Evolutionary conservation across 2,797 vertebrate genomes (phyloP), one percentile per base, ranked within the genome.

Genomic region (Sebastes jordani): DNA sequence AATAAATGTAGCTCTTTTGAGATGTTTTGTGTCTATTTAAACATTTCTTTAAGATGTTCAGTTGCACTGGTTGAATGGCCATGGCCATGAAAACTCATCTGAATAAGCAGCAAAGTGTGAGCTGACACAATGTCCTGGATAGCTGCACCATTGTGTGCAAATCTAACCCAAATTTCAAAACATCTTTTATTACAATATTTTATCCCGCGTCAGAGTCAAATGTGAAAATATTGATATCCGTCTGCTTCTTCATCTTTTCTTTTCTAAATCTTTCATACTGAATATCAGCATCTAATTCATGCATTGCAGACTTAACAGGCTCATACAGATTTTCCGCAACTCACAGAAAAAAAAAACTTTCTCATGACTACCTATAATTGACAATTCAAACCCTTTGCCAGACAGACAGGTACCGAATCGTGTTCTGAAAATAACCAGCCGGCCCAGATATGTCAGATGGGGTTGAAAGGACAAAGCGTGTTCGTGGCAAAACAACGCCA

Each of bases 391-490:
- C 72, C 72, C 77, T 11, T 63, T 2, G 0, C 9, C 80, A 86
- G 76, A 65, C 68, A 80, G 85, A 84, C 84, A 90, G 83, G 85
- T 87, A 74, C 38, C 7, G 29, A 54, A 75, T 36, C 16, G 76
- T 55, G 67, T 85, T 86, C 88, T 83, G 86, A 83, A 94, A 92
- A 92, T 89, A 92, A 87, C 83, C 56, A 36, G 49, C 83, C 82
- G 88, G 86, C 91, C 89, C 89, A 91, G 88, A 93, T 89, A 80
- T 79, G 92, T 92, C 91, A 93, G 86, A 65, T 1, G 55, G 49
- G 83, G 86, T 90, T 91, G 85, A 90, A 88, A 90, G 85, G 82
- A 89, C 86, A 81, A 85, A 78, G 80, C 68, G 52, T 76, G 82
- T 88, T 84, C 30, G 22, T 30, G 5, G 80, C 84, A 81, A 86